Percentiles rank a stretch among this genome's conserved stretches.
Conservation (phyloP, 2,888 invertebrate species). For the Trachelus troglodyta region DNA sequence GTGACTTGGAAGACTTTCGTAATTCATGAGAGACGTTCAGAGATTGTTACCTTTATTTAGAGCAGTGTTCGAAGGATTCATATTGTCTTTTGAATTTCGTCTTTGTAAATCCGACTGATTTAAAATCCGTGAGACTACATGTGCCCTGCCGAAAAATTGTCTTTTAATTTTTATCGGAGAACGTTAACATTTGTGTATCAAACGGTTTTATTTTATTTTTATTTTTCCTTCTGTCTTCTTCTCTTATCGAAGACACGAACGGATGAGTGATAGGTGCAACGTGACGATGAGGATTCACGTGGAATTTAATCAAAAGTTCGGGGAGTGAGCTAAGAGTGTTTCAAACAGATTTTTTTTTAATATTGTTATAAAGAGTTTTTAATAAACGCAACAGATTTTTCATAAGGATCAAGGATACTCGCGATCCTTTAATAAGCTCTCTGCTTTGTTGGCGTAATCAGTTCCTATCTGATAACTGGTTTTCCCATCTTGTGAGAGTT, state of each 20-base stretch:
- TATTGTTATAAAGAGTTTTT: not conserved
- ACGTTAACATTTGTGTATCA: not conserved
- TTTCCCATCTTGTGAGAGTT: not conserved
- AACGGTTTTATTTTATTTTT: not conserved
- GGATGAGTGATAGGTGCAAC: not conserved
- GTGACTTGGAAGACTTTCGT: not conserved
- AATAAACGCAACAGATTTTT: not conserved
- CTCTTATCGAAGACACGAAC: not conserved
- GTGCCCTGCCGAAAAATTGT: not conserved
- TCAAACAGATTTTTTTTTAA: not conserved
- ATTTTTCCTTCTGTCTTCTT: not conserved
- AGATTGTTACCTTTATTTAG: not conserved
- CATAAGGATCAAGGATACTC: not conserved
- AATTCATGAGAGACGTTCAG: not conserved
- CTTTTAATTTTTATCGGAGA: not conserved
- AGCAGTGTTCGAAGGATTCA: not conserved
- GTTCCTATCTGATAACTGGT: not conserved
- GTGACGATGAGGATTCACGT: not conserved
- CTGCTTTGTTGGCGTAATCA: not conserved
- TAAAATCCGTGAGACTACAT: not conserved
- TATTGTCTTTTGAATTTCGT: not conserved
- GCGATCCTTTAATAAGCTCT: not conserved
- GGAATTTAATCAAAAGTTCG: not conserved
- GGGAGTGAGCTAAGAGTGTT: not conserved
- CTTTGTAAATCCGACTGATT: not conserved